A percentile compares a stretch with the other conserved stretches of the same genome.
phyloP scores from a whole-genome alignment of 2,113 vertebrate genomes.

The Zosterops japonicus region DNA sequence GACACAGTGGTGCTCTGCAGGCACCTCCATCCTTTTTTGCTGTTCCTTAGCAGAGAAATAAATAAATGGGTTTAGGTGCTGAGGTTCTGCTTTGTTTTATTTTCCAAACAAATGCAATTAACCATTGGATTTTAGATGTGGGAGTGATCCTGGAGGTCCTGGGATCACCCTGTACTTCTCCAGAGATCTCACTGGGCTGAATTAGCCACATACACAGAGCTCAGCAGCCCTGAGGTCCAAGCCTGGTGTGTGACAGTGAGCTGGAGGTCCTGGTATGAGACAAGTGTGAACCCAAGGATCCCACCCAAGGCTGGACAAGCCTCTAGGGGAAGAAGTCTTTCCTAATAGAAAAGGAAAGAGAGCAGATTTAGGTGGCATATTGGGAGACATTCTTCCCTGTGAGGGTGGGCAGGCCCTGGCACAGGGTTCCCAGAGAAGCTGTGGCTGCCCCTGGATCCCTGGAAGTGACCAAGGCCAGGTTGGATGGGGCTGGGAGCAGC shows the following conservation, averaged over 20 bases:
- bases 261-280: not conserved
- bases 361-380: not conserved
- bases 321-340: not conserved
- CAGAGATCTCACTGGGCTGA: not conserved
- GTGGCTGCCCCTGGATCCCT: not conserved
- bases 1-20: not conserved
- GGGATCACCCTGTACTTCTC: not conserved
- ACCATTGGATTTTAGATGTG: not conserved
- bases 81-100: not conserved
- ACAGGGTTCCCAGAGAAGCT: not conserved
- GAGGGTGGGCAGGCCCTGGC: fast-evolving
- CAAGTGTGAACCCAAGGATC: not conserved
- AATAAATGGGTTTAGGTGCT: not conserved
- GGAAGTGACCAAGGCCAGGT: fast-evolving
- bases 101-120: not conserved
- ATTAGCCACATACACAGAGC: not conserved
- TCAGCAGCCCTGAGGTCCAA: not conserved
- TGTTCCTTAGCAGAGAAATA: not conserved
- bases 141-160: not conserved
- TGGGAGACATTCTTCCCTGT: not conserved
- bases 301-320: not conserved
- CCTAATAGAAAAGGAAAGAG: not conserved
- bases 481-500: fast-evolving
- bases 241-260: not conserved
- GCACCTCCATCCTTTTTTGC: not conserved